Conservation (phyloP, 2,113 vertebrate species). For the Bufo bufo region DNA sequence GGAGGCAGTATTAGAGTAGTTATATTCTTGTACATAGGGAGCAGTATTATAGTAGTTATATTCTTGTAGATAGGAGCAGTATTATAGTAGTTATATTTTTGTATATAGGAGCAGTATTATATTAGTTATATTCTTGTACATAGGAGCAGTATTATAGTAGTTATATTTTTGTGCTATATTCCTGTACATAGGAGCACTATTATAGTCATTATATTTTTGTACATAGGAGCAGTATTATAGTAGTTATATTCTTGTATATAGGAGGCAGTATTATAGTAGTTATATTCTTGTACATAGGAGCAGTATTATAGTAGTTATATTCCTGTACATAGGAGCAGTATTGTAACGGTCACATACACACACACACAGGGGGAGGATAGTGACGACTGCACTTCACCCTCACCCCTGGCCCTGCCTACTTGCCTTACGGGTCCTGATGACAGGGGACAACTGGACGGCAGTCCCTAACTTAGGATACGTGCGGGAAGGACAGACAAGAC, state of each 20-base stretch:
- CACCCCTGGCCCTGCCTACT: no score
- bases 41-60: slow-evolving; percentile 3
- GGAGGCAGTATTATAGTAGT: neutral
- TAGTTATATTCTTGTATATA: neutral
- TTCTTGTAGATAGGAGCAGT: neutral
- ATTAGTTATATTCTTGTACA: neutral
- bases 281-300: neutral
- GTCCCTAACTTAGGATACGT: no score
- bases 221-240: neutral
- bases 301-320: slow-evolving; percentile 3
- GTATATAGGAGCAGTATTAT: neutral
- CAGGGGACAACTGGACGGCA: no score
- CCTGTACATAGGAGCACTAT: neutral
- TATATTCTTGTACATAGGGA: neutral
- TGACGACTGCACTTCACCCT: no score
- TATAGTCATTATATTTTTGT: neutral
- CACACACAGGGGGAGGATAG: no score
- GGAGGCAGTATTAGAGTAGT: slow-evolving; percentile 2
- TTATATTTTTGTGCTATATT: no score
- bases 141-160: no score
- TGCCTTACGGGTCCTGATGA: no score
- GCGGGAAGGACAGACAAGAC: no score
- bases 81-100: slow-evolving; percentile 3
- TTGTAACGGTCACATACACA: no score
- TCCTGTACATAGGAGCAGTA: slow-evolving; percentile 2